phyloP scores from a whole-genome alignment of 64 coral and sea anemone genomes.

The Catalaphyllia jardinei region DNA sequence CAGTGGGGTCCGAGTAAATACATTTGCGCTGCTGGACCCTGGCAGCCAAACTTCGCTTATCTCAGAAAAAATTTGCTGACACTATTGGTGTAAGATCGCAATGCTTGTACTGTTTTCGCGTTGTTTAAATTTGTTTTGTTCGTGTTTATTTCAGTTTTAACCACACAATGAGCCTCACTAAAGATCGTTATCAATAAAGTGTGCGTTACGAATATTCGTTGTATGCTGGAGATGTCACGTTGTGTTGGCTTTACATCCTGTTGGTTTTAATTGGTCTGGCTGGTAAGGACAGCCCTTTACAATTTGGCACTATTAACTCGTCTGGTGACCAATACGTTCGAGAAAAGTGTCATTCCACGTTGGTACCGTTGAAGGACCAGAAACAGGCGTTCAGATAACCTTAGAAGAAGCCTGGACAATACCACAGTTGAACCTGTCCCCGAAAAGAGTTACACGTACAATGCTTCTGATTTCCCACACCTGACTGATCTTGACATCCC shows the following conservation, averaged over 20 bases:
- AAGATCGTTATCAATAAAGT: no score
- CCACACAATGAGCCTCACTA: no score
- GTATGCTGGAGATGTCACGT: no score
- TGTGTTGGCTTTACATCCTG: no score
- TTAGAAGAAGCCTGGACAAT: conserved; percentile 64
- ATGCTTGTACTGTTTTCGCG: no score
- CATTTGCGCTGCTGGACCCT: no score
- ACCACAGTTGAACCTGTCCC: conserved; percentile 34
- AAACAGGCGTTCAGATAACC: not conserved
- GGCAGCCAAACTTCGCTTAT: no score
- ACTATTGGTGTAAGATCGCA: no score
- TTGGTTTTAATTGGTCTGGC: conserved; percentile 34
- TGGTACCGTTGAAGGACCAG: not conserved
- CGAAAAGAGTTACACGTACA: conserved; percentile 44
- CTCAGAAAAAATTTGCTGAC: conserved; percentile 38
- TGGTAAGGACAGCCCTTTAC: conserved; percentile 19
- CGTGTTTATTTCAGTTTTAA: no score
- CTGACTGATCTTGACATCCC: conserved; percentile 23
- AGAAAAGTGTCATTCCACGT: conserved; percentile 64
- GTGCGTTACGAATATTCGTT: no score
- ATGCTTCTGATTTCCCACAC: conserved; percentile 49
- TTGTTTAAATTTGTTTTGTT: no score
- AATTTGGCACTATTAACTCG: conserved; percentile 56
- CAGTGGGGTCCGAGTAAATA: conserved; percentile 3
- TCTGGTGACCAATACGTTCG: not conserved